Percentiles rank a stretch among this genome's conserved stretches.
These are phyloP conservation scores for Tiaroga cobitis DNA, from an alignment of 2,797 vertebrate species.

Conservation along the genomic window DNA sequence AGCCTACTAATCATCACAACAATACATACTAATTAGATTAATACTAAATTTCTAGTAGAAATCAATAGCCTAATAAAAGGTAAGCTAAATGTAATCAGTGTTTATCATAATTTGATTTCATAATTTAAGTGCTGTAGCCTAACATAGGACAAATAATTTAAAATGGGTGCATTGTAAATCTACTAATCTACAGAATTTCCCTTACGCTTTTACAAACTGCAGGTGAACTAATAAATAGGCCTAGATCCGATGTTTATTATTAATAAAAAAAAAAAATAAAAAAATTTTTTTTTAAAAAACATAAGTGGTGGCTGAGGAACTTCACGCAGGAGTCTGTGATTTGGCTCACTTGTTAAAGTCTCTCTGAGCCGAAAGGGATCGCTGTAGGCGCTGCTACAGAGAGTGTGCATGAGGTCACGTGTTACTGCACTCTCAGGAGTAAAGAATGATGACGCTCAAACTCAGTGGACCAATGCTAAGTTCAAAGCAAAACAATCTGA, in stretches of 20 bases:
- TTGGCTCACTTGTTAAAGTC: conserved; percentile 71
- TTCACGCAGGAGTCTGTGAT: background rate
- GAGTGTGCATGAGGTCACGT: conserved; percentile 71
- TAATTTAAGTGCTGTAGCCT: background rate
- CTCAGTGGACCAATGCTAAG: conserved; percentile 66
- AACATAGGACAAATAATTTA: background rate
- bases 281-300: background rate
- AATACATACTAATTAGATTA: too few relatives aligned
- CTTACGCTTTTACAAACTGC: background rate
- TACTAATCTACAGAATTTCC: background rate
- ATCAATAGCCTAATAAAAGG: background rate
- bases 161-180: background rate
- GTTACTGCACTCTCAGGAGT: conserved; percentile 70
- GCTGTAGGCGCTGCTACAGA: conserved; percentile 85
- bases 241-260: too few relatives aligned
- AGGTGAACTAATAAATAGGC: background rate
- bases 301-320: background rate
- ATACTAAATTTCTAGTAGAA: too few relatives aligned
- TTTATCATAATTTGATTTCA: background rate
- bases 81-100: background rate
- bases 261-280: background rate
- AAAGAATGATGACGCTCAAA: conserved; percentile 73
- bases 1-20: background rate
- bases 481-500: conserved; percentile 47
- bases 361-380: conserved; percentile 83